Evolutionary conservation across 2,888 invertebrate genomes (phyloP).

Genomic region (Lepidocyrtinus sp.): DNA sequence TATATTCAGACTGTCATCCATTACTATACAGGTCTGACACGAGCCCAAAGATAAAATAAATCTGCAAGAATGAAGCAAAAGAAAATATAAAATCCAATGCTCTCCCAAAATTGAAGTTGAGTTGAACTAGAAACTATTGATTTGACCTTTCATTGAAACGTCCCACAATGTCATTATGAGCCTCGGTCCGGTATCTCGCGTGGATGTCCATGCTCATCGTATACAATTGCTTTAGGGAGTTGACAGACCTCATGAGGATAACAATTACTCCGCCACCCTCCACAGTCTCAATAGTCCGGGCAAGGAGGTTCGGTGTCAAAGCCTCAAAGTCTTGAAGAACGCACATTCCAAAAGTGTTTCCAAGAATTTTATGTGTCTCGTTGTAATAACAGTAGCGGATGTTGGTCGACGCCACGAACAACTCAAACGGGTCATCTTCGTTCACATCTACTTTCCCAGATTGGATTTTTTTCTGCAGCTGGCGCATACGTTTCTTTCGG

Average conservation of each 20-base stretch:
- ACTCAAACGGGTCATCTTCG: conserved; percentile 96
- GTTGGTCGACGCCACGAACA: conserved; percentile 95
- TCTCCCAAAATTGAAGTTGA: too few relatives aligned
- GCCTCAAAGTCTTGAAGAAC: conserved; percentile 97
- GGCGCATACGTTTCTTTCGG: conserved; percentile 92
- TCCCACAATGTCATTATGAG: conserved; percentile 91
- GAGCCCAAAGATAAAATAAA: conserved; percentile 92
- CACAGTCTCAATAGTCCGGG: conserved; percentile 97
- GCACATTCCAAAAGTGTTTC: conserved; percentile 97
- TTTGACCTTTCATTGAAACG: conserved; percentile 92
- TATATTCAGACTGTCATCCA: conserved; percentile 93
- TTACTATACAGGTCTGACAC: conserved; percentile 90
- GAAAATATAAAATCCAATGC: too few relatives aligned
- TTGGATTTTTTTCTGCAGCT: conserved; percentile 86
- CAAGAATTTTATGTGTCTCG: conserved; percentile 97
- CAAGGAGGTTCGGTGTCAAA: conserved; percentile 95
- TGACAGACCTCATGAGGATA: conserved; percentile 86
- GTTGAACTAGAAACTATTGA: background rate
- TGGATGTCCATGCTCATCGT: conserved; percentile 99
- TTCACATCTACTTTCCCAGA: conserved; percentile 90
- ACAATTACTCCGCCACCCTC: conserved; percentile 97
- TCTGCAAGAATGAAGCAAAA: conserved; percentile 70
- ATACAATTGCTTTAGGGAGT: conserved; percentile 93
- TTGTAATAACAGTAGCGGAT: conserved; percentile 98
- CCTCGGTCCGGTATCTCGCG: conserved; percentile 93